A percentile compares a stretch with the other conserved stretches of the same genome.
These are phyloP conservation scores for Alethe diademata DNA, from an alignment of 2,113 vertebrate genomes.

Conservation along the genomic window DNA sequence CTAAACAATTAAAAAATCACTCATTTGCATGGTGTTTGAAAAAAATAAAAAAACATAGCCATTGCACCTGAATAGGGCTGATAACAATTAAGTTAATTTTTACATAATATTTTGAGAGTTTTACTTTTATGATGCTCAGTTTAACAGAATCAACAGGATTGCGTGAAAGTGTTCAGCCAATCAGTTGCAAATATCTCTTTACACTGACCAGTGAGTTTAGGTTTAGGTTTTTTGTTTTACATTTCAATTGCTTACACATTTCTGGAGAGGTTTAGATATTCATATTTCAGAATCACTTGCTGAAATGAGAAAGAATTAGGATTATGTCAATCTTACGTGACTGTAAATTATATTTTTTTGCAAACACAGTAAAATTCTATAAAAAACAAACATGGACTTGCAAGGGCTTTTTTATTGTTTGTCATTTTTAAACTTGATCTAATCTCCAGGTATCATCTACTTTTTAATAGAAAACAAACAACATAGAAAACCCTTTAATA, in stretches of 20 bases:
- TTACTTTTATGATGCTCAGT: background rate
- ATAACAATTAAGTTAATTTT: background rate
- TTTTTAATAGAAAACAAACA: constrained; percentile 24
- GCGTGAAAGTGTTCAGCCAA: background rate
- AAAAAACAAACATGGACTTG: background rate
- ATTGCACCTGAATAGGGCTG: background rate
- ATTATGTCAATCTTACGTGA: background rate
- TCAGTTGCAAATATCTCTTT: fast-evolving
- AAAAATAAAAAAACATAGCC: background rate
- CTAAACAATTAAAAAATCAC: background rate
- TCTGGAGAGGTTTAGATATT: background rate
- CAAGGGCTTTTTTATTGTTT: background rate
- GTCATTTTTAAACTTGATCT: background rate
- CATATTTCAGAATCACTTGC: background rate
- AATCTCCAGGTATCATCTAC: background rate
- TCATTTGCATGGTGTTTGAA: background rate
- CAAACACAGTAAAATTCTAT: background rate
- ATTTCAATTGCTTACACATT: background rate
- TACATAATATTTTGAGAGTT: background rate
- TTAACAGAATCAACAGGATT: background rate
- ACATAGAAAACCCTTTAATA: background rate
- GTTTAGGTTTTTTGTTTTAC: background rate
- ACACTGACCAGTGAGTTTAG: background rate
- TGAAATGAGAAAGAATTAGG: background rate
- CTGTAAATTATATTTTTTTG: background rate